Evolutionary conservation across 2,797 vertebrate genomes (phyloP).

Genomic region (Channa striata): DNA sequence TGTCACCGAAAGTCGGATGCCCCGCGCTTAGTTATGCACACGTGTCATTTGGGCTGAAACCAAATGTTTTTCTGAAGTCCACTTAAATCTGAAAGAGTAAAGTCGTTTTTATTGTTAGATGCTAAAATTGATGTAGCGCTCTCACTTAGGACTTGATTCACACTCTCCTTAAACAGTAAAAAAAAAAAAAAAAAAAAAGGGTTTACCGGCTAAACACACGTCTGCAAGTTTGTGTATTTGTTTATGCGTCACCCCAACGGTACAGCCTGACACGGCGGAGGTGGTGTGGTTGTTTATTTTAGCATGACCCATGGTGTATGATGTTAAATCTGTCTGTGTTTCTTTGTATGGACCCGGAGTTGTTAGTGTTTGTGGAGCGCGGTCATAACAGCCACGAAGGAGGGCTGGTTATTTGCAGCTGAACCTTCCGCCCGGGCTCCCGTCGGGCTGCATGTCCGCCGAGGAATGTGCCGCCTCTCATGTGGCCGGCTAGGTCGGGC

Average conservation of each 20-base stretch:
- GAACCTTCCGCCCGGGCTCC: slow-evolving; percentile 28
- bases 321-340: slow-evolving; percentile 67
- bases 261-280: slow-evolving; percentile 51
- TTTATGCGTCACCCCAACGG: slow-evolving; percentile 66
- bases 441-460: slow-evolving; percentile 29
- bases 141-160: slow-evolving; percentile 65
- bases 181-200: slow-evolving; percentile 12
- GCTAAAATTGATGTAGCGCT: slow-evolving; percentile 38
- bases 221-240: slow-evolving; percentile 66
- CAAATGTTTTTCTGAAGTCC: slow-evolving; percentile 28
- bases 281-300: slow-evolving; percentile 70
- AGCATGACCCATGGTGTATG: slow-evolving; percentile 64
- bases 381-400: slow-evolving; percentile 59
- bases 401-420: slow-evolving; percentile 64
- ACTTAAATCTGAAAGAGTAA: slow-evolving; percentile 22
- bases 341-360: slow-evolving; percentile 49
- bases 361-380: slow-evolving; percentile 69
- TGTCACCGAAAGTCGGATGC: background rate
- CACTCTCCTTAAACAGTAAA: slow-evolving; percentile 45
- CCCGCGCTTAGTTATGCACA: background rate
- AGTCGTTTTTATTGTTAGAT: slow-evolving; percentile 35
- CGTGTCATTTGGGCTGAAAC: slow-evolving; percentile 24
- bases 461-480: slow-evolving; percentile 51
- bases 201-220: slow-evolving; percentile 64
- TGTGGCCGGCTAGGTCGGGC: slow-evolving; percentile 67